Evolutionary conservation across 2,113 vertebrate species (phyloP), one percentile per base, ranked within the genome.

Genomic region (Syngnathus typhle): DNA sequence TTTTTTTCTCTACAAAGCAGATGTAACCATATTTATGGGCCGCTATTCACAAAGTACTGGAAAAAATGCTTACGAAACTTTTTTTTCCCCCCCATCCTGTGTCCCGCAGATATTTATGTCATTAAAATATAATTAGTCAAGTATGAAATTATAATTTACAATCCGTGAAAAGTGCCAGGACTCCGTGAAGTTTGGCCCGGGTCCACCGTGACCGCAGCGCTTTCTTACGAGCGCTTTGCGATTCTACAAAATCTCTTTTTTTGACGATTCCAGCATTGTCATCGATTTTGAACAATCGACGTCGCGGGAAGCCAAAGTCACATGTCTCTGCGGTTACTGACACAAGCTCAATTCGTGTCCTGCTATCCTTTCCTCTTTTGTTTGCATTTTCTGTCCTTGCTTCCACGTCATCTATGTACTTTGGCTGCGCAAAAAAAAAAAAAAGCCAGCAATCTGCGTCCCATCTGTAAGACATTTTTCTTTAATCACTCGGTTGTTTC

Each of bases 401-500:
- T 47, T 69, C 74, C 59, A 75, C 77, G 60, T 67, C 41, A 51
- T 55, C 7, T 49, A 78, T 58, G 58, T 46, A 54, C 61, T 70
- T 65, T 43, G 46, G 41, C 62, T 70, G 56, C 43, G 36, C 61
- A 68, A 5, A 8, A 21, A 52, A 75, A 74, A 75, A 75, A 74
- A 72, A 60, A 77, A 76, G 49, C 61, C 9, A 73, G 70, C 76
- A 82, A 83, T 86, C 83, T 79, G 79, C 44, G 59, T 73, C 82
- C 84, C 91, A 92, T 92, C 87, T 91, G 90, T 82, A 88, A 78
- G 80, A 87, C 87, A 91, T 91, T 86, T 91, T 80, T 82, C 73
- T 77, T 79, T 90, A 90, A 91, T 91, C 85, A 82, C 85, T 82
- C 70, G 43, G 81, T 86, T 89, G 85, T 90, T 89, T 78, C 83